Evolutionary conservation across 2,797 vertebrate genomes (phyloP).

Genomic region (Paratrypauchen microcephalus): DNA sequence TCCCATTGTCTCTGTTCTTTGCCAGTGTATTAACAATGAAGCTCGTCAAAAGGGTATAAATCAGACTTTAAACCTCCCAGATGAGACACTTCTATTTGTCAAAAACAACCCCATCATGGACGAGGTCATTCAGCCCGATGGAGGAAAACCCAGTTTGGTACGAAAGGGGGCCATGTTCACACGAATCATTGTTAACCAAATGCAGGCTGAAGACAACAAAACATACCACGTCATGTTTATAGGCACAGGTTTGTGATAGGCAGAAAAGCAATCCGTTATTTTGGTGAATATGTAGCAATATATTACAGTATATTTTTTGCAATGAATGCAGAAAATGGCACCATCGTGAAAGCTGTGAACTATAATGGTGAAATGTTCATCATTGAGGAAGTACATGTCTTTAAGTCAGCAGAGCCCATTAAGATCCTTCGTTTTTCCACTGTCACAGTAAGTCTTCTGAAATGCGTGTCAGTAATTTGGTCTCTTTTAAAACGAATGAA

Average conservation of each 20-base stretch:
- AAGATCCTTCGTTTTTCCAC: constrained; percentile 74
- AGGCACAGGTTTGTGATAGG: constrained; percentile 75
- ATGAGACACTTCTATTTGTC: constrained; percentile 78
- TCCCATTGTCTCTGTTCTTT: constrained; percentile 33
- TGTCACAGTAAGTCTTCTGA: constrained; percentile 61
- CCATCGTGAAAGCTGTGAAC: constrained; percentile 80
- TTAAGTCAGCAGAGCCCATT: constrained; percentile 63
- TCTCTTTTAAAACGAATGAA: neutral
- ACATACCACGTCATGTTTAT: constrained; percentile 78
- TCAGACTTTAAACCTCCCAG: constrained; percentile 73
- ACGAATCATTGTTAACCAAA: constrained; percentile 70
- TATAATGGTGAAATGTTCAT: constrained; percentile 76
- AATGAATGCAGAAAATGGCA: constrained; percentile 71
- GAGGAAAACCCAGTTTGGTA: constrained; percentile 64
- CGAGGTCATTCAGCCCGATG: constrained; percentile 65
- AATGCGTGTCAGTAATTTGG: neutral
- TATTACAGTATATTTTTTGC: neutral
- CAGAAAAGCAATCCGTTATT: neutral
- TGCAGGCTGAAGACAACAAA: constrained; percentile 61
- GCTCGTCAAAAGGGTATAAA: constrained; percentile 53
- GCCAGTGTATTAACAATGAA: constrained; percentile 73
- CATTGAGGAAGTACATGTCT: constrained; percentile 82
- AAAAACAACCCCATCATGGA: constrained; percentile 79
- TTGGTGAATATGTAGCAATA: neutral
- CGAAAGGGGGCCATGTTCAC: constrained; percentile 71